Conservation (phyloP, 1,140 invertebrate species). For the Bombus superbus region DNA sequence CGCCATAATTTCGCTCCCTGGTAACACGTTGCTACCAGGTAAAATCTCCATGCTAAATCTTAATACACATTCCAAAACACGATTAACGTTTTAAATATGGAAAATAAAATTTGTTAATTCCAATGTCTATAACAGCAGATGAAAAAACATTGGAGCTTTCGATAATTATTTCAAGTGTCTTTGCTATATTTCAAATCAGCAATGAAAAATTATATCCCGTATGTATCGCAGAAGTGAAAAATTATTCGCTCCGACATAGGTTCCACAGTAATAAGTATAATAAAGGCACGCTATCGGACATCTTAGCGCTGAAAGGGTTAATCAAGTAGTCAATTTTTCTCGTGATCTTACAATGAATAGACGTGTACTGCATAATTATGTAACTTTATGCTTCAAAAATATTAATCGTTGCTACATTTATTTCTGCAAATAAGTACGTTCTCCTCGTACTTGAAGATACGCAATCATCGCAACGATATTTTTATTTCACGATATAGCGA, state of each 20-base stretch:
- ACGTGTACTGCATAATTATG: background rate
- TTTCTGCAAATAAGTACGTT: too few relatives aligned
- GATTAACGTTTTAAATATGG: background rate
- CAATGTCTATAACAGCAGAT: rapidly evolving
- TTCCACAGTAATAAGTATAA: background rate
- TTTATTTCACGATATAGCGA: too few relatives aligned
- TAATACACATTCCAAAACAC: background rate
- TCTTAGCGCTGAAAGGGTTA: background rate
- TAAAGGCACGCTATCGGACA: background rate
- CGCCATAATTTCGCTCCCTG: background rate
- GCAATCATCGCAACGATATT: too few relatives aligned
- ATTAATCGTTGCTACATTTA: too few relatives aligned
- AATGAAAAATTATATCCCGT: background rate
- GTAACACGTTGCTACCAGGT: background rate
- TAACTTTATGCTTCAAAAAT: too few relatives aligned
- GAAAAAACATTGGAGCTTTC: background rate
- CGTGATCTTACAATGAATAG: background rate
- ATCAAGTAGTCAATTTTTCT: background rate
- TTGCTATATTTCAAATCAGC: background rate
- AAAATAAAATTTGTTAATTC: background rate
- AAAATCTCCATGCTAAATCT: background rate
- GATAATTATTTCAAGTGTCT: background rate
- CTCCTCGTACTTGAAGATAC: too few relatives aligned
- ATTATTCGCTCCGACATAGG: background rate
- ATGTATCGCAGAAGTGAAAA: background rate